Conservation (phyloP, 2,797 vertebrate species). For the Siniperca obscura region DNA sequence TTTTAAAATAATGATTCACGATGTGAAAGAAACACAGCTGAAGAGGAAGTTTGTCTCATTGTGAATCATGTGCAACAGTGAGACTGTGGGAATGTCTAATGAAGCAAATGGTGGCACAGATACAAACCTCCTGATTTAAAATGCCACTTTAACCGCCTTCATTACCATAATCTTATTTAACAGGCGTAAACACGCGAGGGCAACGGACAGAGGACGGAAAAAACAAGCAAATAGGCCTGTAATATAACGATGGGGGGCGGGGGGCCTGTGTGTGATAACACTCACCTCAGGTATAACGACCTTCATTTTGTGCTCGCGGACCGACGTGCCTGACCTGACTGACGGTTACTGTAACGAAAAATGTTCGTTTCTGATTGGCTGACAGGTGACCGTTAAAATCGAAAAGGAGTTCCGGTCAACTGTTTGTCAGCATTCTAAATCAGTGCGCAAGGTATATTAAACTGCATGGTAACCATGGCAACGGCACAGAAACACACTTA, state of each 20-base stretch:
- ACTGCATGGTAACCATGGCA: slow-evolving; percentile 32
- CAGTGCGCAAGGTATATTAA: background rate
- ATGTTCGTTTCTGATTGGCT: slow-evolving; percentile 29
- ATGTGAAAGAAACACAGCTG: background rate
- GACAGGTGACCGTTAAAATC: slow-evolving; percentile 6
- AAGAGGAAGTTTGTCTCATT: slow-evolving; percentile 77
- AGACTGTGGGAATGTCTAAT: slow-evolving; percentile 96
- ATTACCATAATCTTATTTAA: slow-evolving; percentile 97
- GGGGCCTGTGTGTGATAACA: background rate
- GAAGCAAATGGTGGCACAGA: slow-evolving; percentile 86
- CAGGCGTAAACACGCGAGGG: slow-evolving; percentile 92
- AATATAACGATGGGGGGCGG: too few relatives aligned
- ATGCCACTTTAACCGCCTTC: slow-evolving; percentile 89
- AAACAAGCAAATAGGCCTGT: background rate
- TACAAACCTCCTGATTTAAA: slow-evolving; percentile 87
- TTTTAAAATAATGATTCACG: slow-evolving; percentile 84
- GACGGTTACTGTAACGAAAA: background rate
- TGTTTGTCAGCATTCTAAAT: background rate
- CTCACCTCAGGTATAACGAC: background rate
- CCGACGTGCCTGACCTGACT: background rate
- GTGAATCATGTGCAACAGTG: slow-evolving; percentile 89
- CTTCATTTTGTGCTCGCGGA: slow-evolving; percentile 11
- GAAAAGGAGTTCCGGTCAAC: background rate
- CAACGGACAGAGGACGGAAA: slow-evolving; percentile 81
- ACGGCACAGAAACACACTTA: background rate